Percentiles rank a stretch among this genome's conserved stretches.
phyloP scores from a whole-genome alignment of 2,113 vertebrate species.

The Sarotherodon lohbergeri region DNA sequence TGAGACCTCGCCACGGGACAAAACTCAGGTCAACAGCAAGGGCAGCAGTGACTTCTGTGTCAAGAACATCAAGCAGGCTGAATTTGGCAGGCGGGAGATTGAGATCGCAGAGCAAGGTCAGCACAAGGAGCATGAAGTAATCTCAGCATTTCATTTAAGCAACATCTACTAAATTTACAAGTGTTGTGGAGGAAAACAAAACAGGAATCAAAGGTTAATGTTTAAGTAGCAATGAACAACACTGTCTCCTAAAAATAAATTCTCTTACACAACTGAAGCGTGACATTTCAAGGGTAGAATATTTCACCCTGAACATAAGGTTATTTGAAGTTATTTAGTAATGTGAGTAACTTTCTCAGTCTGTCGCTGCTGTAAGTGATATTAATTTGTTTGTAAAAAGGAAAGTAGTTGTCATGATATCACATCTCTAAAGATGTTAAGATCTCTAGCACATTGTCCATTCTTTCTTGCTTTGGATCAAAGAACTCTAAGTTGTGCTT shows the following conservation, averaged over 20 bases:
- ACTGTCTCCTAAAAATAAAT: not conserved
- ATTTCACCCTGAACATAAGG: not conserved
- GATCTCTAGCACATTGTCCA: not conserved
- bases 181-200: not conserved
- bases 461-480: not conserved
- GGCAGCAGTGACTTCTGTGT: slow-evolving; percentile 94
- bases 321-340: not conserved
- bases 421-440: not conserved
- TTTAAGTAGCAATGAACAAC: not conserved
- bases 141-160: not conserved
- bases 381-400: not conserved
- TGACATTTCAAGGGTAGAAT: not conserved
- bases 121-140: not conserved
- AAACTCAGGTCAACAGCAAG: slow-evolving; percentile 88
- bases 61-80: slow-evolving; percentile 94
- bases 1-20: slow-evolving; percentile 89
- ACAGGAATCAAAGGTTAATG: not conserved
- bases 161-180: not conserved
- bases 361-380: not conserved
- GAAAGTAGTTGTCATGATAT: not conserved
- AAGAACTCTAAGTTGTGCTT: not conserved
- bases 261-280: not conserved
- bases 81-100: slow-evolving; percentile 92
- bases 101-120: slow-evolving; percentile 94
- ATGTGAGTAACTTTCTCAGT: not conserved